phyloP scores from a whole-genome alignment of 2,113 vertebrate species.

The Sardina pilchardus region DNA sequence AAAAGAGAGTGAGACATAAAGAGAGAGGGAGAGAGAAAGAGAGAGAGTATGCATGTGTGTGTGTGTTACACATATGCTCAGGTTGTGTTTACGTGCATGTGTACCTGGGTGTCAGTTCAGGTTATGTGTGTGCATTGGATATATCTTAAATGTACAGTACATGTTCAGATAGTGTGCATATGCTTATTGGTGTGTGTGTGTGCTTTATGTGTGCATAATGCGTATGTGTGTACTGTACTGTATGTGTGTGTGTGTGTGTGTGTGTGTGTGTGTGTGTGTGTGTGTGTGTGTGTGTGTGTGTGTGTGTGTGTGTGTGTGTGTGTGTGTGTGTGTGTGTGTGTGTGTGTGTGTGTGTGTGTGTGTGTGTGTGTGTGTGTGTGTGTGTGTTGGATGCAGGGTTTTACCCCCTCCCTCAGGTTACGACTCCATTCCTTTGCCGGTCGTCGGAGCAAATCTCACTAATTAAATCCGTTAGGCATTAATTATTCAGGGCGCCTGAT shows the following conservation, averaged over 20 bases:
- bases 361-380: not conserved
- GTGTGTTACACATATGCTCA: not conserved
- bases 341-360: not conserved
- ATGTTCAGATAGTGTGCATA: not conserved
- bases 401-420: constrained; percentile 31
- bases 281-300: not conserved
- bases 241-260: not conserved
- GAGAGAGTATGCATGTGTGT: too few species aligned
- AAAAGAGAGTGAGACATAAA: not conserved
- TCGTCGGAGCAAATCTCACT: constrained; percentile 69
- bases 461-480: constrained; percentile 75
- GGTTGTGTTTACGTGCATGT: not conserved
- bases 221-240: not conserved
- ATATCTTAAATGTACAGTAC: not conserved
- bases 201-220: not conserved
- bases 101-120: not conserved
- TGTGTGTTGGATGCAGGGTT: constrained; percentile 17
- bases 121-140: not conserved
- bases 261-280: too few species aligned
- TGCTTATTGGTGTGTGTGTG: not conserved
- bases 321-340: not conserved
- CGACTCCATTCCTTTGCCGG: constrained; percentile 65
- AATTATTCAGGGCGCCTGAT: constrained; percentile 73
- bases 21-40: not conserved
- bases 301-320: not conserved